phyloP scores from a whole-genome alignment of 1,140 invertebrate species.

The Bathynomus jamesi region DNA sequence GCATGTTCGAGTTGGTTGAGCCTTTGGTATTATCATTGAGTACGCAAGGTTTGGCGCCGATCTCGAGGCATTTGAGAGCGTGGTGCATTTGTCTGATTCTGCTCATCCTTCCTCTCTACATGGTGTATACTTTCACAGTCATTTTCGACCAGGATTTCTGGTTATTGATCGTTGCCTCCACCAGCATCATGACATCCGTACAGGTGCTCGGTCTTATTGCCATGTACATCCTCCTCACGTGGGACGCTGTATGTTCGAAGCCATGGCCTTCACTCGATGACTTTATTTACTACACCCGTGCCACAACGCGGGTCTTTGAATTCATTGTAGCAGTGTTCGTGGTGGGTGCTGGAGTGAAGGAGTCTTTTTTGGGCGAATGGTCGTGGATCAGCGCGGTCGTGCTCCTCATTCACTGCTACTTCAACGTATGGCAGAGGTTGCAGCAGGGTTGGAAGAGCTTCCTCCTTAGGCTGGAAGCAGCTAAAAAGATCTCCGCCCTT shows the following conservation, averaged over 20 bases:
- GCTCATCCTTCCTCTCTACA: slow-evolving; percentile 49
- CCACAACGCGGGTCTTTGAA: slow-evolving; percentile 49
- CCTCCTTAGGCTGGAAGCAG: slow-evolving; percentile 80
- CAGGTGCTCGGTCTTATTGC: slow-evolving; percentile 51
- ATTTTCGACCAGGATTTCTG: slow-evolving; percentile 54
- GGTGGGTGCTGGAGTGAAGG: slow-evolving; percentile 49
- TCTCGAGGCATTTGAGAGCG: slow-evolving; percentile 44
- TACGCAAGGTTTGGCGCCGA: slow-evolving; percentile 43
- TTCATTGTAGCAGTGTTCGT: slow-evolving; percentile 53
- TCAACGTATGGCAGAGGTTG: slow-evolving; percentile 52
- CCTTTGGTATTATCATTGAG: slow-evolving; percentile 50
- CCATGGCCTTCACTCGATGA: slow-evolving; percentile 53
- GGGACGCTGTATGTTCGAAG: slow-evolving; percentile 48
- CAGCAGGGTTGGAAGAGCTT: slow-evolving; percentile 64
- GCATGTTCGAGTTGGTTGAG: slow-evolving; percentile 53
- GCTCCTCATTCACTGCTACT: slow-evolving; percentile 52
- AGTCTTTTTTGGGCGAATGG: slow-evolving; percentile 48
- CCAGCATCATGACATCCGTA: slow-evolving; percentile 51
- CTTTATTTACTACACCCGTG: slow-evolving; percentile 49
- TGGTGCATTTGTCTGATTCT: slow-evolving; percentile 48
- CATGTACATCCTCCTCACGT: slow-evolving; percentile 50
- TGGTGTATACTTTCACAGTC: slow-evolving; percentile 48
- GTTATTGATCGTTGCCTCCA: slow-evolving; percentile 51
- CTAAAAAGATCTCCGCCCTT: slow-evolving; percentile 84
- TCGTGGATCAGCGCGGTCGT: slow-evolving; percentile 50